Percentiles rank a stretch among this genome's conserved stretches.
Conservation (phyloP, 1,140 invertebrate species). For the Neodiprion lecontei region DNA sequence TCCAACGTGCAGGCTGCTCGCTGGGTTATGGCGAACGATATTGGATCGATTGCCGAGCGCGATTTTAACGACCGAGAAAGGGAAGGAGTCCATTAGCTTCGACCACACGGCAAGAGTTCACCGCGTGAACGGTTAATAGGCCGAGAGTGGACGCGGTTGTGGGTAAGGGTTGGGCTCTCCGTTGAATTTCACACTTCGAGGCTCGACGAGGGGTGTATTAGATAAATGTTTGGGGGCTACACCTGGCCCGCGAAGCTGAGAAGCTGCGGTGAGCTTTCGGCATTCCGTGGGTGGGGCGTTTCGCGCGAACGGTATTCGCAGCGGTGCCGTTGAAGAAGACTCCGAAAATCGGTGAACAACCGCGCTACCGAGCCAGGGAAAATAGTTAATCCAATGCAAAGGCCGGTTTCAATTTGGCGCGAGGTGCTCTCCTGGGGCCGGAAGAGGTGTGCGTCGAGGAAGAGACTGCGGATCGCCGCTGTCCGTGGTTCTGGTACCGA, state of each 20-base stretch:
- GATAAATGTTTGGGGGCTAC: conserved; percentile 39
- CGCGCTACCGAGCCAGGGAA: conserved; percentile 13
- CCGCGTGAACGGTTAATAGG: too few relatives aligned
- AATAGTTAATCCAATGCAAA: conserved; percentile 54
- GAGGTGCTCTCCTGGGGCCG: conserved; percentile 42
- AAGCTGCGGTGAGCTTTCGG: conserved; percentile 21
- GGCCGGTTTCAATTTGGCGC: conserved; percentile 54
- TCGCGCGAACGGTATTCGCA: too few relatives aligned
- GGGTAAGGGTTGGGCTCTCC: conserved; percentile 9
- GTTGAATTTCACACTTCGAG: conserved; percentile 40
- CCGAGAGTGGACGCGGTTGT: too few relatives aligned
- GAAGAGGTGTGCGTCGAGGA: conserved; percentile 34
- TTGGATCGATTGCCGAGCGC: too few relatives aligned
- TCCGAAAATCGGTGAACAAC: too few relatives aligned
- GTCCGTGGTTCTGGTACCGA: background rate
- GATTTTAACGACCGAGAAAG: too few relatives aligned
- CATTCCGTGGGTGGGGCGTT: too few relatives aligned
- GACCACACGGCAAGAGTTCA: too few relatives aligned
- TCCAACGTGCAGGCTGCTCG: too few relatives aligned
- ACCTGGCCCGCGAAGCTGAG: conserved; percentile 21
- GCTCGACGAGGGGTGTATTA: conserved; percentile 37
- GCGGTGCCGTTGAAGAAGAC: too few relatives aligned
- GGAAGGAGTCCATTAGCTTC: too few relatives aligned
- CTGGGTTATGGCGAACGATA: too few relatives aligned
- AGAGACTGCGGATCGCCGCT: background rate